These are phyloP conservation scores for Scaptomyza caliginosa DNA, from an alignment of 2,888 invertebrate genomes.

Conservation along the genomic window DNA sequence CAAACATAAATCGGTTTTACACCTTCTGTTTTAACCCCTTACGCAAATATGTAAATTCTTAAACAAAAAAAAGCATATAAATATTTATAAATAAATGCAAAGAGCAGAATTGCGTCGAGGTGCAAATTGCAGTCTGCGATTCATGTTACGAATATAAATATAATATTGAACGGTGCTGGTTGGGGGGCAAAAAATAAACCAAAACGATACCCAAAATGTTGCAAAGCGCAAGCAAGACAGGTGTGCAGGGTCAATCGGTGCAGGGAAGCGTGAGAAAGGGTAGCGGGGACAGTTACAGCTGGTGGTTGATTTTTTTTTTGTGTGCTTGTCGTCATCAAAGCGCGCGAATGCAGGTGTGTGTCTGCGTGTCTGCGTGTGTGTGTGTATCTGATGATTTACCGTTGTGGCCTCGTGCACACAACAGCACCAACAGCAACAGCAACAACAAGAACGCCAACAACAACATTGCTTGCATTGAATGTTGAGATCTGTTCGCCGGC, in stretches of 20 bases:
- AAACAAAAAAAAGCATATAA: neutral
- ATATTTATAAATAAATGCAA: neutral
- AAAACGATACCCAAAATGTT: constrained; percentile 7
- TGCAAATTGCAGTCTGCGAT: neutral
- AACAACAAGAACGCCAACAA: neutral
- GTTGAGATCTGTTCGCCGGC: constrained; percentile 31
- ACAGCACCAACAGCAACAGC: constrained; percentile 8
- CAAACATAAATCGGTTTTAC: neutral
- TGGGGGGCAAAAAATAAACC: neutral
- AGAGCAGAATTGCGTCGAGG: constrained; percentile 18
- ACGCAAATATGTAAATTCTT: neutral
- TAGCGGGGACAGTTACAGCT: neutral
- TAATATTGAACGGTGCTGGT: constrained; percentile 17
- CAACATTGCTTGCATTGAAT: neutral
- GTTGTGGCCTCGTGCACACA: constrained; percentile 70
- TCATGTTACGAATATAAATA: constrained; percentile 12
- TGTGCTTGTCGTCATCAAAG: constrained; percentile 59
- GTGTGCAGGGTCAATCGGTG: constrained; percentile 6
- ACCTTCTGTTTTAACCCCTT: neutral
- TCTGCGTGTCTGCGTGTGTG: constrained; percentile 17
- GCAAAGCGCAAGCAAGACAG: neutral
- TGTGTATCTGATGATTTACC: constrained; percentile 65
- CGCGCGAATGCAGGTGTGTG: constrained; percentile 27
- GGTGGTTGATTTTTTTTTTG: constrained; percentile 31
- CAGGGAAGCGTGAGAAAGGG: neutral